Conservation (phyloP, 2,113 vertebrate genomes). For the Ovis aries region ARS-UI_Ramb_v3.0 NC_056064.1:51223501-51224000, state of each 20-base stretch:
- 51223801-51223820: conserved; percentile 96
- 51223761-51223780: conserved; percentile 98
- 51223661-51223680: neutral
- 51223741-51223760: conserved; percentile 99
- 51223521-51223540: neutral
- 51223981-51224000: neutral
- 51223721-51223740: conserved; percentile 93
- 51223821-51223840: conserved; percentile 85
- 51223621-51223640: rapidly evolving
- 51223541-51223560: neutral
- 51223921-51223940: neutral
- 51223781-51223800: conserved; percentile 97
- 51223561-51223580: neutral
- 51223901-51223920: rapidly evolving
- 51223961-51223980: rapidly evolving
- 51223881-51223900: neutral
- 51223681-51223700: neutral
- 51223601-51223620: rapidly evolving
- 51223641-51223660: neutral
- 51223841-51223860: neutral
- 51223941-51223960: rapidly evolving
- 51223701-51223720: conserved; percentile 88
- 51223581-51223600: neutral
- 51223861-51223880: neutral
- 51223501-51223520: neutral